A percentile compares a stretch with the other conserved stretches of the same genome.
phyloP scores from a whole-genome alignment of 53 echinoderm and acorn worm genomes.

The Arbacia lixula region DNA sequence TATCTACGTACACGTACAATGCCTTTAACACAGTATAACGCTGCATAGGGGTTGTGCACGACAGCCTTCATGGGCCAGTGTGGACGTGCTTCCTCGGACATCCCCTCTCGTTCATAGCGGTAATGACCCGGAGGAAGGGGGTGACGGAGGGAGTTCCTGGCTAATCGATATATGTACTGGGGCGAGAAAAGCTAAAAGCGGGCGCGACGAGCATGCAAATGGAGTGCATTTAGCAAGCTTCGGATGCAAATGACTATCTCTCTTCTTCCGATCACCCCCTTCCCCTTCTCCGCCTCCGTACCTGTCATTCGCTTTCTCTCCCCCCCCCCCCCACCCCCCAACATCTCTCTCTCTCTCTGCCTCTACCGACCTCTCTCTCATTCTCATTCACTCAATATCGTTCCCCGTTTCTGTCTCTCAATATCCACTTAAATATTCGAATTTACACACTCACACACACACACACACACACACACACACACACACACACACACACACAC shows the following conservation, averaged over 20 bases:
- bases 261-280: neutral
- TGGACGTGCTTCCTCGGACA: slow-evolving; percentile 1
- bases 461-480: too few relatives aligned
- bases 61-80: too few relatives aligned
- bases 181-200: slow-evolving; percentile 46
- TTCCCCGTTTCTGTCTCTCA: neutral
- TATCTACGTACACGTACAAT: too few relatives aligned
- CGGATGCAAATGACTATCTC: neutral
- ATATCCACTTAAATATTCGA: too few relatives aligned
- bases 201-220: slow-evolving; percentile 25
- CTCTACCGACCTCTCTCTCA: neutral
- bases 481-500: too few relatives aligned
- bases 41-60: too few relatives aligned
- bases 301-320: slow-evolving; percentile 2
- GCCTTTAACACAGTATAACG: too few relatives aligned
- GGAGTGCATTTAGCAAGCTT: slow-evolving; percentile 37
- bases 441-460: too few relatives aligned
- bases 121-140: slow-evolving; percentile 30
- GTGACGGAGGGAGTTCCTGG: slow-evolving; percentile 19
- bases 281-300: neutral
- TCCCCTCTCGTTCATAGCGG: slow-evolving; percentile 19
- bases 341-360: neutral
- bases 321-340: too few relatives aligned
- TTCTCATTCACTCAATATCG: neutral
- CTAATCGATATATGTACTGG: slow-evolving; percentile 40